A percentile compares a stretch with the other conserved stretches of the same genome.
phyloP scores from a whole-genome alignment of 2,797 vertebrate genomes.

The Chlorospingus flavigularis region DNA sequence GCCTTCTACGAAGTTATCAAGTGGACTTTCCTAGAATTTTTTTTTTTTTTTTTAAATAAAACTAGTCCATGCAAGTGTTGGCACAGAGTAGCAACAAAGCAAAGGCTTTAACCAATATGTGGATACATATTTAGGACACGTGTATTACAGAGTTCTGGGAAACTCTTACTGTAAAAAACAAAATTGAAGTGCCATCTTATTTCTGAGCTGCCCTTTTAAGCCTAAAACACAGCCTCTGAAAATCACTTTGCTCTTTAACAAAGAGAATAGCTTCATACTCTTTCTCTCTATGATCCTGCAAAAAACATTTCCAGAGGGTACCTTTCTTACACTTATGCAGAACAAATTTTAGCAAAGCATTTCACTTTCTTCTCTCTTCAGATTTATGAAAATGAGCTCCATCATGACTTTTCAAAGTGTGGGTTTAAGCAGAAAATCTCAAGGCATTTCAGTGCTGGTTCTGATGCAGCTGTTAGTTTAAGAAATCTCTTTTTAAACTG shows the following conservation, averaged over 20 bases:
- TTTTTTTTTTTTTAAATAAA: not conserved
- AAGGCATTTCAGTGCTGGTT: constrained; percentile 6
- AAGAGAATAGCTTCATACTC: not conserved
- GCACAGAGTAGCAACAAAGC: not conserved
- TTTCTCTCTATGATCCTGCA: not conserved
- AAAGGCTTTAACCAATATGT: not conserved
- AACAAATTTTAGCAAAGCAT: not conserved
- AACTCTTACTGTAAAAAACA: not conserved
- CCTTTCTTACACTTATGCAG: not conserved
- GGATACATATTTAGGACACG: not conserved
- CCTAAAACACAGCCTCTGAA: not conserved
- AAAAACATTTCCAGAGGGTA: constrained; percentile 5
- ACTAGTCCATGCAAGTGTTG: not conserved
- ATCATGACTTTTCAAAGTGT: constrained; percentile 8
- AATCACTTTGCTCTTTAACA: not conserved
- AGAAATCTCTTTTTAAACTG: constrained; percentile 19
- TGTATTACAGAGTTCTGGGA: not conserved
- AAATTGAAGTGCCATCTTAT: not conserved
- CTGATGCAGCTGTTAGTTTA: constrained; percentile 26
- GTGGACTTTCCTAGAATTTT: not conserved
- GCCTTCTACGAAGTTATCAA: not conserved
- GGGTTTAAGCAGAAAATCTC: constrained; percentile 17
- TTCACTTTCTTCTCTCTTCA: constrained; percentile 10
- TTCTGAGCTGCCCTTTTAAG: not conserved
- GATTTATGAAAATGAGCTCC: not conserved